phyloP scores from a whole-genome alignment of 2,888 invertebrate genomes.

The Xestia ashworthii region DNA sequence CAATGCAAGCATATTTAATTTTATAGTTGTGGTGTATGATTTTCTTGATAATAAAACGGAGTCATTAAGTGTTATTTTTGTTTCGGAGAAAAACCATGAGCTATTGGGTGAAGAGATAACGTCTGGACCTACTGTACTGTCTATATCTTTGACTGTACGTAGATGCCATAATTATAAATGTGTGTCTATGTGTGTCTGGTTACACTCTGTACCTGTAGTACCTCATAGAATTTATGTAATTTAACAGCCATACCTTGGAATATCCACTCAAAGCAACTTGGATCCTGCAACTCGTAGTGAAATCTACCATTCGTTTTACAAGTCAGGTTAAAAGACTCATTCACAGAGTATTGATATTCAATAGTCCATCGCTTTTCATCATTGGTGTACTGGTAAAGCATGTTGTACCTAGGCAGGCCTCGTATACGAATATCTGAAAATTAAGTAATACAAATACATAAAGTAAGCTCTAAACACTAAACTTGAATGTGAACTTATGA shows the following conservation, averaged over 20 bases:
- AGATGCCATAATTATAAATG: no score
- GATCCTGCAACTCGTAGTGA: rapidly evolving
- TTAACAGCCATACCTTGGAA: constrained; percentile 3
- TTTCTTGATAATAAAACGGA: no score
- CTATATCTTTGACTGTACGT: neutral
- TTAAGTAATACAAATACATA: neutral
- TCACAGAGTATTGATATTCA: constrained; percentile 28
- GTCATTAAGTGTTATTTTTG: no score
- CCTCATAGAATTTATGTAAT: neutral
- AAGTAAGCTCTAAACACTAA: no score
- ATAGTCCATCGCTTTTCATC: neutral
- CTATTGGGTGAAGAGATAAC: no score
- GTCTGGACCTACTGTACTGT: neutral
- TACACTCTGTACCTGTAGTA: neutral
- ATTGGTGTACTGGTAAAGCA: constrained; percentile 31
- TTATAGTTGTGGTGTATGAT: no score
- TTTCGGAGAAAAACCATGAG: no score
- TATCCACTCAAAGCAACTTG: neutral
- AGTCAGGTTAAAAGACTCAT: constrained; percentile 17
- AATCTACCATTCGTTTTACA: neutral
- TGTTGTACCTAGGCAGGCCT: constrained; percentile 25
- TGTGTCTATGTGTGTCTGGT: no score
- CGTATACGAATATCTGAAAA: constrained; percentile 24
- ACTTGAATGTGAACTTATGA: no score
- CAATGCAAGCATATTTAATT: no score